Evolutionary conservation across 2,797 vertebrate species (phyloP), one percentile per base, ranked within the genome.

Genomic region (Enteromius trimaculatus): DNA sequence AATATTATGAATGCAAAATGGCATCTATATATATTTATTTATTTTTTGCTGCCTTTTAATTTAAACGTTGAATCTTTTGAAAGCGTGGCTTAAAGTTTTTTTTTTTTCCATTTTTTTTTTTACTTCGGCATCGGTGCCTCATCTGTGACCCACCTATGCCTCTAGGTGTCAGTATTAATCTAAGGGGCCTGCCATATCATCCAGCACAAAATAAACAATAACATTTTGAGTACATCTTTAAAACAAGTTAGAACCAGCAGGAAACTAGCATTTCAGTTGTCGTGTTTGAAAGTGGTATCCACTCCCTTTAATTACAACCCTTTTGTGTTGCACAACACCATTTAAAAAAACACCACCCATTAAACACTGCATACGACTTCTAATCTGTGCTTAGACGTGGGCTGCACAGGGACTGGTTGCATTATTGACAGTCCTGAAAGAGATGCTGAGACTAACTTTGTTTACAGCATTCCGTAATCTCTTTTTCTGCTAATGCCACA

Each of bases 391-490:
- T 55, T 7, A n/a, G 62, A 68, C 3, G 5, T 42, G 70, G 55
- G 51, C 34, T 37, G 34, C 34, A 6, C 34, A 72, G 71, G 72
- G 66, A 16, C 58, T 68, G 42, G 64, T 69, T 44, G n/a, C 69
- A 68, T 86, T 68, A 85, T 31, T 85, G 81, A 84, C 81, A 58
- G 76, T 47, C 34, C 47, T 82, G 58, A 84, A 81, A 77, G 81
- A 68, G 79, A 82, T 71, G 64, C 81, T 75, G 17, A 74, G 39
- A 81, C 34, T 71, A 39, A 60, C 74, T 51, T 42, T 85, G 75
- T 83, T 86, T 85, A 85, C 74, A 87, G 74, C 81, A 81, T 75
- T 81, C 75, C 21, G 64, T 78, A 80, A 84, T 88, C 74, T 77
- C 79, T 81, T 53, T 26, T 79, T 84, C 78, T 79, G 74, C 68